Evolutionary conservation across 2,888 invertebrate species (phyloP).

Genomic region (Drosophila diplacantha): DNA sequence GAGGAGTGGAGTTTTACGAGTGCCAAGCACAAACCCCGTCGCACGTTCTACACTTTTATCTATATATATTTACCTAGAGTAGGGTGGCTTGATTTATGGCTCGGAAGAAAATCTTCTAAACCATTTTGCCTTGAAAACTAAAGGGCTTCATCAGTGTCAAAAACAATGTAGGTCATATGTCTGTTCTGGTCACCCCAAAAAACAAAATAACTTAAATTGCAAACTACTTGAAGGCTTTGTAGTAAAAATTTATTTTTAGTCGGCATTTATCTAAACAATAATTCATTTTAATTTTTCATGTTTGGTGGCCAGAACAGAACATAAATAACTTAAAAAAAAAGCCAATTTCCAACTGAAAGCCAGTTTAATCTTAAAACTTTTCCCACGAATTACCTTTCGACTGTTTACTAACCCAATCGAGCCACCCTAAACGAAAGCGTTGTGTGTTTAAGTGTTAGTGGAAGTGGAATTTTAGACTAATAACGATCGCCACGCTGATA

Average conservation of each 20-base stretch:
- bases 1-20: slow-evolving; percentile 42
- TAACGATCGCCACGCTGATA: slow-evolving; percentile 32
- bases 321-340: not conserved
- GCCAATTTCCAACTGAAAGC: not conserved
- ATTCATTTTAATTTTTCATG: slow-evolving; percentile 7
- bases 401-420: slow-evolving; percentile 7
- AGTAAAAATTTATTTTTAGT: slow-evolving; percentile 4
- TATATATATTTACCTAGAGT: slow-evolving; percentile 28
- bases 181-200: slow-evolving; percentile 1
- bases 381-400: slow-evolving; percentile 4
- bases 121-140: slow-evolving; percentile 15
- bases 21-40: slow-evolving; percentile 67
- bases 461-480: slow-evolving; percentile 41
- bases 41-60: slow-evolving; percentile 52
- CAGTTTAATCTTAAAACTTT: not conserved
- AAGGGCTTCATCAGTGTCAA: not conserved
- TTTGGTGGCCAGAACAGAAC: not conserved
- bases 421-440: slow-evolving; percentile 29
- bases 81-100: slow-evolving; percentile 27
- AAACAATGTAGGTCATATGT: not conserved
- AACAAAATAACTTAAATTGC: slow-evolving; percentile 4
- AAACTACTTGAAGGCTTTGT: slow-evolving; percentile 1
- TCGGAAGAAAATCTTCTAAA: slow-evolving; percentile 11
- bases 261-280: slow-evolving; percentile 22
- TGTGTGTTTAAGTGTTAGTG: slow-evolving; percentile 55